These are phyloP conservation scores for Butorides virescens DNA, from an alignment of 2,113 vertebrate genomes.

Conservation along the genomic window DNA sequence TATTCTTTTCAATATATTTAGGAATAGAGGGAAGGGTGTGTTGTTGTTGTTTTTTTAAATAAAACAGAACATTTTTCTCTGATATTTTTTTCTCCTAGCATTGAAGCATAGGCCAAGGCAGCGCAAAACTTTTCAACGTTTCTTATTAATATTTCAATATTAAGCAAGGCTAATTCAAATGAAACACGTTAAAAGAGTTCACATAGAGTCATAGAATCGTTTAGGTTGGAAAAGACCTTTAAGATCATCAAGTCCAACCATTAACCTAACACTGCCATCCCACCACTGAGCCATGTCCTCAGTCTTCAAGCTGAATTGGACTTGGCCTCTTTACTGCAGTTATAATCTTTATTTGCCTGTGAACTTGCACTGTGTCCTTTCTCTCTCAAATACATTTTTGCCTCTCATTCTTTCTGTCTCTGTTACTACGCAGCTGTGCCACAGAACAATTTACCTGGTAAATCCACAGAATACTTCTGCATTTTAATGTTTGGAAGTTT, in stretches of 20 bases:
- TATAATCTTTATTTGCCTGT: not conserved
- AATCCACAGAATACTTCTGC: not conserved
- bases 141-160: not conserved
- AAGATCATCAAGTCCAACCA: too few relatives aligned
- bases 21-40: not conserved
- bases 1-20: not conserved
- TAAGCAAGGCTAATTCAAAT: not conserved
- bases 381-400: not conserved
- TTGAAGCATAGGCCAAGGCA: not conserved
- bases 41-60: not conserved
- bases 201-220: too few relatives aligned
- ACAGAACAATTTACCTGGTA: not conserved
- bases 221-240: too few relatives aligned
- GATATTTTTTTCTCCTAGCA: not conserved
- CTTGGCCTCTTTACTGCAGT: not conserved
- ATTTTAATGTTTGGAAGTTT: not conserved
- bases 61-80: not conserved
- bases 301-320: not conserved
- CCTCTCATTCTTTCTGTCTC: not conserved
- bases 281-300: not conserved
- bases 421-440: not conserved
- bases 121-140: not conserved
- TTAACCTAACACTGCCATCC: too few relatives aligned
- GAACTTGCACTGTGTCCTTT: not conserved
- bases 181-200: not conserved